These are phyloP conservation scores for Falco cherrug DNA, from an alignment of 2,797 vertebrate species.

Conservation along the genomic window DNA sequence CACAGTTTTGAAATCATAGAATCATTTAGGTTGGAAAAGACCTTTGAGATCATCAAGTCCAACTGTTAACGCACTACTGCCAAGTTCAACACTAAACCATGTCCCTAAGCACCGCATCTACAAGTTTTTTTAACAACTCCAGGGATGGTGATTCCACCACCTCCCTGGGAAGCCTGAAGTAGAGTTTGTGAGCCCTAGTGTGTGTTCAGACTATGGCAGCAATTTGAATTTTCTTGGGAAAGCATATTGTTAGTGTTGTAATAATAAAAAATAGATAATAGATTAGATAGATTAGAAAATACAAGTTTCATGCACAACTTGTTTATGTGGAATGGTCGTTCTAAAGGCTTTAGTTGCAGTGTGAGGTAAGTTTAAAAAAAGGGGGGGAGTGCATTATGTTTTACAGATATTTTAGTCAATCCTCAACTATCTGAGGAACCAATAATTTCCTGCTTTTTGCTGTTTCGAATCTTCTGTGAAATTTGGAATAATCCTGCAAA, in stretches of 20 bases:
- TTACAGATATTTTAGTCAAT: not conserved
- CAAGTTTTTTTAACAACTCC: too few species aligned
- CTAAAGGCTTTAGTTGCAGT: not conserved
- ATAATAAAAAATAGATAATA: not conserved
- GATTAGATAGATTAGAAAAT: not conserved
- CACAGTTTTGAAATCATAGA: not conserved
- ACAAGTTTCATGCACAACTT: not conserved
- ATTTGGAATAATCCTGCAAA: not conserved
- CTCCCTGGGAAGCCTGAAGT: not conserved
- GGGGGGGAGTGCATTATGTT: not conserved
- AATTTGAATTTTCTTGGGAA: not conserved
- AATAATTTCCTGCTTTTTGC: not conserved
- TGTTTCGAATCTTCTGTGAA: not conserved
- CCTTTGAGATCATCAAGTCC: too few species aligned
- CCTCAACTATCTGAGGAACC: not conserved
- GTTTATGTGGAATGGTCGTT: not conserved
- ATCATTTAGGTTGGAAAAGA: too few species aligned
- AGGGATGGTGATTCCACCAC: too few species aligned
- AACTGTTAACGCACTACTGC: too few species aligned
- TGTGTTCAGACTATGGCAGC: not conserved
- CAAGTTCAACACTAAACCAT: too few species aligned
- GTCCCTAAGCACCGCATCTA: too few species aligned
- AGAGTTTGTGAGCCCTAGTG: not conserved
- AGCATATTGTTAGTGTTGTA: not conserved
- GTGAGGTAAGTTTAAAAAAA: not conserved